Evolutionary conservation across 2,888 invertebrate genomes (phyloP), one percentile per base, ranked within the genome.

Genomic region (Drosophila nr. perissopoda): DNA sequence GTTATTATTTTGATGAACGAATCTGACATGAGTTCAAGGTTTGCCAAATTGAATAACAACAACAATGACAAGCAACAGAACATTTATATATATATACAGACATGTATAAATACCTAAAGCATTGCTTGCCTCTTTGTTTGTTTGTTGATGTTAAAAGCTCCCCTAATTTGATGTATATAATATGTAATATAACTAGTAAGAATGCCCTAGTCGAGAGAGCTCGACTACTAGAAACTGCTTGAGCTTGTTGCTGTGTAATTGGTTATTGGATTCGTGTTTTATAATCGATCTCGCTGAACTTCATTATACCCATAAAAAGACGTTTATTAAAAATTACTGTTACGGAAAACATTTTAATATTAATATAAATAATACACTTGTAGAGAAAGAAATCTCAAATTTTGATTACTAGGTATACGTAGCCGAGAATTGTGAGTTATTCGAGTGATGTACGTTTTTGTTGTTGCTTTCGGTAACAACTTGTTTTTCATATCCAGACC

Each of bases 1-100:
- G 65, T 25, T 65, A 59, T 59, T 54, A 48, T 53, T 58, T 57
- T 58, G 40, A 42, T 49, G 33, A 48, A 38, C 65, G 53, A 59
- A 69, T 59, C 21, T 21, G 29, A 31, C 13, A 13, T n/a, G 56
- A 60, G 60, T 70, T 70, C 67, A 70, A 67, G 70, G 70, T 45
- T 58, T 42, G 18, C 36, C 34, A 53, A 40, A 45, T 66, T 31
- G 10, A 56, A 33, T 10, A 64, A 25, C 38, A 25, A 49, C 5
- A 48, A 36, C 29, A 63, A 29, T 13, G 31, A 61, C 53, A 62
- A 54, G 42, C n/a, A 62, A 62, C 54, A 45, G 13, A 53, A 18
- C 29, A 38, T 38, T 2, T 11, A 11, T 6, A 13, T 21, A 21
- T 45, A 1, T 6, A 13, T 3, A 21, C 11, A 45, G 16, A 45